Percentiles rank a stretch among this genome's conserved stretches.
Evolutionary conservation across 2,797 vertebrate species (phyloP).

Genomic region (Holocentrus rufus): DNA sequence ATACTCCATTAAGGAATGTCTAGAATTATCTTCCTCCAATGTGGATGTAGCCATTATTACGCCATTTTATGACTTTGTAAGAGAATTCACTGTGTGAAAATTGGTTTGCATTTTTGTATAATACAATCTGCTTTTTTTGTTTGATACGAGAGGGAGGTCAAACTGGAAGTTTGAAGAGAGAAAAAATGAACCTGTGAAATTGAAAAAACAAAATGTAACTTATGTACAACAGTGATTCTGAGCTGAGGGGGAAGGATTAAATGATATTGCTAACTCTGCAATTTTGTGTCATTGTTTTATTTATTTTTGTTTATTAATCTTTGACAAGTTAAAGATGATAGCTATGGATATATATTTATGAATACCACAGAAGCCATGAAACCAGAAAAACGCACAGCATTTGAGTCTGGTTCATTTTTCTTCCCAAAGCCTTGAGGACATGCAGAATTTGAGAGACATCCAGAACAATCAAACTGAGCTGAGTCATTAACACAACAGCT

Average conservation of each 20-base stretch:
- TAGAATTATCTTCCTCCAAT: conserved; percentile 92
- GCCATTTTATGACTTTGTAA: conserved; percentile 91
- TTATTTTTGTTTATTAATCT: no score
- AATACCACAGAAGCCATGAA: no score
- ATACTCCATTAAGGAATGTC: conserved; percentile 93
- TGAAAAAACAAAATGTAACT: conserved; percentile 85
- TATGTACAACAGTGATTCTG: conserved; percentile 87
- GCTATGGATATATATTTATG: background rate
- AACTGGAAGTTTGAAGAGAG: conserved; percentile 85
- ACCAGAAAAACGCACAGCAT: no score
- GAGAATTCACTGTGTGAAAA: conserved; percentile 93
- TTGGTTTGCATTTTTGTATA: conserved; percentile 92
- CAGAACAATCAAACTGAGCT: no score
- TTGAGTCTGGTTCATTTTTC: no score
- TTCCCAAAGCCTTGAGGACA: no score
- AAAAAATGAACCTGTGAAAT: conserved; percentile 84
- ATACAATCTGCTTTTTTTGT: conserved; percentile 88
- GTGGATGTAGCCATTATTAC: conserved; percentile 90
- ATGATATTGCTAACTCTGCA: conserved; percentile 85
- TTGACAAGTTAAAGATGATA: no score
- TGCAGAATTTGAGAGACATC: no score
- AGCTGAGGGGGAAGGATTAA: conserved; percentile 85
- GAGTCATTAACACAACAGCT: no score
- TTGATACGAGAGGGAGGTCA: conserved; percentile 83
- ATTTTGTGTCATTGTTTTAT: conserved; percentile 49